A percentile compares a stretch with the other conserved stretches of the same genome.
Evolutionary conservation across 2,113 vertebrate species (phyloP).

Genomic region (Brachyhypopomus occidentalis): DNA sequence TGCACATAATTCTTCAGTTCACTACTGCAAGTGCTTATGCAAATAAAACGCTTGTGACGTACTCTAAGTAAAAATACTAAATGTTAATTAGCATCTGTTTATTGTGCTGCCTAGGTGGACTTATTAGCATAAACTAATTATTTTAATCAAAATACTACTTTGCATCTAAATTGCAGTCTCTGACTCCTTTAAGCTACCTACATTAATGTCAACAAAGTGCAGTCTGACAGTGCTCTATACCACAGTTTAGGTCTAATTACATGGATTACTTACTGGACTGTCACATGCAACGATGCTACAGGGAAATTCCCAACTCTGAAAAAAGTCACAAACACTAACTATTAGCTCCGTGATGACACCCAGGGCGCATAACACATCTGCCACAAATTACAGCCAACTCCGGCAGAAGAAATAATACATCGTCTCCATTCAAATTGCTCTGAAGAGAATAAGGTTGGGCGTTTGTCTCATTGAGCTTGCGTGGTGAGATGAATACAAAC

Average conservation of each 20-base stretch:
- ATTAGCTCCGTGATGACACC: slow-evolving; percentile 32
- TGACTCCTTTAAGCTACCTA: not conserved
- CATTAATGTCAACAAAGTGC: not conserved
- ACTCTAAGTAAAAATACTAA: not conserved
- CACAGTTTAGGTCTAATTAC: slow-evolving; percentile 42
- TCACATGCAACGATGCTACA: slow-evolving; percentile 15
- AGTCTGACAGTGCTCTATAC: slow-evolving; percentile 18
- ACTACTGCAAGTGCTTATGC: not conserved
- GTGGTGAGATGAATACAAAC: not conserved
- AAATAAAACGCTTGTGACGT: not conserved
- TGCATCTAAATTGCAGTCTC: slow-evolving; percentile 18
- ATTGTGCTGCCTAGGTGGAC: not conserved
- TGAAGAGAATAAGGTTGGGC: not conserved
- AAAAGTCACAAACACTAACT: slow-evolving; percentile 45
- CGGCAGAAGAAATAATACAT: not conserved
- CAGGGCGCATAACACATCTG: slow-evolving; percentile 19
- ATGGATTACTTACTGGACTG: slow-evolving; percentile 32
- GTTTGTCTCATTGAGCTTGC: not conserved
- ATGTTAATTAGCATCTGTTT: slow-evolving; percentile 34
- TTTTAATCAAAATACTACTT: slow-evolving; percentile 27
- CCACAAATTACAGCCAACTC: not conserved
- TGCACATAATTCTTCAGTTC: not conserved
- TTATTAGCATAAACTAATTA: slow-evolving; percentile 33
- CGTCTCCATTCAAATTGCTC: not conserved
- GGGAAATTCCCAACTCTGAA: slow-evolving; percentile 35